Base-by-base conservation (phyloP, 2,113 vertebrate genomes). In the Heterotis niloticus region DNA sequence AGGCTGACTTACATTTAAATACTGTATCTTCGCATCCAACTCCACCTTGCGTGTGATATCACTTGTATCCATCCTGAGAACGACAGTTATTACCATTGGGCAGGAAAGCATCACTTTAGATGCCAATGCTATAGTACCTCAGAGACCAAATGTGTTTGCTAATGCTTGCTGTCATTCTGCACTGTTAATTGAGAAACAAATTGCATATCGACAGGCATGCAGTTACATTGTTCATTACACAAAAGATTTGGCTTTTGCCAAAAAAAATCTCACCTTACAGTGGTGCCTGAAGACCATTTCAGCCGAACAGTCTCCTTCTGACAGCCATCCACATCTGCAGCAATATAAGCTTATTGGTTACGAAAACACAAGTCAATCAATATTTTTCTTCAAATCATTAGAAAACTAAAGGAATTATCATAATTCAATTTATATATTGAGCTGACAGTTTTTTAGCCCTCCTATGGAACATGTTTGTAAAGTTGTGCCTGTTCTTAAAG, bases 291-390 rank as follows among this genome's bases (percentile, higher is more conserved):
- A 0, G 94, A 92, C 82, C 92, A 93, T 90, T 98, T 96, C 80
- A 98, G 95, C 85, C 96, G 95, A 76, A 99, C 96, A 0, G 98
- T 98, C 65, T 98, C 96, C 0, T 98, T 96, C n/a, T 91, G 89
- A 81, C 94, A 87, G 0, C 95, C 96, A 62, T 96, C 95, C 68
- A 97, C 95, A 24, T 96, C 97, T 98, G 60, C 2, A 84, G 34
- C 20, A 75, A 71, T 70, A 77, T 57, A 82, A 44, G 7, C 34
- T 44, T 44, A 44, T 44, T 44, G 34, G 34, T 44, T 44, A 44
- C 34, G 2, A 44, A 44, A 44, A 44, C 34, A 2, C 2, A 44
- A 44, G 34, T 44, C 3, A 44, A 44, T 44, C 7, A 2, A 44
- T 44, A 44, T 44, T 44, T 44, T 7, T 44, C 34, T 44, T 44